Conservation (phyloP, 2,113 vertebrate species). For the Geothlypis trichas region DNA sequence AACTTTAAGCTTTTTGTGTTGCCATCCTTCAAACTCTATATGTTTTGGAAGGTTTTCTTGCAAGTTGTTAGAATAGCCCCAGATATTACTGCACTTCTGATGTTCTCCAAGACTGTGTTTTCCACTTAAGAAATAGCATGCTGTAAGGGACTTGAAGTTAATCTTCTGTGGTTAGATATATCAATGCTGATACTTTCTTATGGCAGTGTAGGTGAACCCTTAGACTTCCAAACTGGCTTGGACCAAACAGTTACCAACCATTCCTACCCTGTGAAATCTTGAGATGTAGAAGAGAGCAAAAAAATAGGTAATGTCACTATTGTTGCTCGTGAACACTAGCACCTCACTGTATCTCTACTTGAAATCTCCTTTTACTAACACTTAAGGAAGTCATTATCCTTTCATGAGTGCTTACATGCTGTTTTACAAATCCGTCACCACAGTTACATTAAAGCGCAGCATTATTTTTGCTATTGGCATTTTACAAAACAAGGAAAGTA, state of each 20-base stretch:
- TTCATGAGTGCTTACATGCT: constrained; percentile 74
- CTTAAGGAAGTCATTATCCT: constrained; percentile 74
- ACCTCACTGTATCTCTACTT: constrained; percentile 51
- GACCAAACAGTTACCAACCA: background rate
- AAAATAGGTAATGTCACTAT: constrained; percentile 37
- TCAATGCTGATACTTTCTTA: background rate
- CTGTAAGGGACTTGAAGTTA: background rate
- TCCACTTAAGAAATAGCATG: background rate
- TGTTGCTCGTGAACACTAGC: constrained; percentile 1
- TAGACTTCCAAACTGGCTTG: background rate
- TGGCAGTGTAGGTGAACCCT: background rate
- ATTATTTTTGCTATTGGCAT: constrained; percentile 69
- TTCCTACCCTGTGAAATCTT: background rate
- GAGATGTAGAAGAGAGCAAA: constrained; percentile 19
- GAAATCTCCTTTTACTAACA: constrained; percentile 77
- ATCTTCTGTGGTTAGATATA: background rate
- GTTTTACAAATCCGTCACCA: constrained; percentile 73
- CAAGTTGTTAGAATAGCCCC: background rate
- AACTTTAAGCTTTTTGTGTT: background rate
- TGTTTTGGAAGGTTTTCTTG: background rate
- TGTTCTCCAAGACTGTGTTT: background rate
- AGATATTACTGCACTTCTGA: background rate
- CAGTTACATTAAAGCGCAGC: constrained; percentile 61
- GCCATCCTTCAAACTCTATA: background rate
- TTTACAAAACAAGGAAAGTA: constrained; percentile 62